Conservation (phyloP, 2,797 vertebrate species). For the Channallabes apus region DNA sequence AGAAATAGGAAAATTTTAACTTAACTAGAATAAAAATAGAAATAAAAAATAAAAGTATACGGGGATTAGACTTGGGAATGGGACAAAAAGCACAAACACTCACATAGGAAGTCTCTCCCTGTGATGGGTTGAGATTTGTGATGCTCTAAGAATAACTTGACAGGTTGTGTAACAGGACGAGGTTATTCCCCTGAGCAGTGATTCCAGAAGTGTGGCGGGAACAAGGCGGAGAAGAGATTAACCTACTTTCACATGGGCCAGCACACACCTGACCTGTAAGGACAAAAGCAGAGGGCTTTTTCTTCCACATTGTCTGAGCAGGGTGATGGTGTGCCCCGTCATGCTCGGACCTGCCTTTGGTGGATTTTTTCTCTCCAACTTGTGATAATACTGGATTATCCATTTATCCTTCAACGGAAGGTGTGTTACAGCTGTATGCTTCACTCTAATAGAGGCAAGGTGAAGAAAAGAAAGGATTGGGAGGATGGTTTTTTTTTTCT, state of each 20-base stretch:
- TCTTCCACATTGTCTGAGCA: constrained; percentile 1
- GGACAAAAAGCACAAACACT: constrained; percentile 17
- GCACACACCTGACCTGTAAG: constrained; percentile 57
- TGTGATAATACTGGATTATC: neutral
- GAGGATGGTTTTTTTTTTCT: neutral
- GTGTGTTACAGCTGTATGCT: neutral
- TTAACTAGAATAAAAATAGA: too few relatives aligned
- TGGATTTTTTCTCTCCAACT: too few relatives aligned
- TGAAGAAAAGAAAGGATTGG: neutral
- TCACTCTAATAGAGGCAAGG: neutral
- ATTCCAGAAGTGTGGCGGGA: constrained; percentile 44
- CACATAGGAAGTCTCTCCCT: constrained; percentile 30
- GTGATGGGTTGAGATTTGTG: constrained; percentile 54
- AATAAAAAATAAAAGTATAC: too few relatives aligned
- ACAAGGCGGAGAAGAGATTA: constrained; percentile 56
- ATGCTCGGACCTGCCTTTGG: neutral
- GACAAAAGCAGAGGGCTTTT: constrained; percentile 43
- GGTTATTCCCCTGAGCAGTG: constrained; percentile 51
- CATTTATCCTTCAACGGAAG: neutral
- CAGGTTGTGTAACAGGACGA: constrained; percentile 53
- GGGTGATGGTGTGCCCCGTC: neutral
- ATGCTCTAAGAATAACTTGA: constrained; percentile 60
- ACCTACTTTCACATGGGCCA: constrained; percentile 60
- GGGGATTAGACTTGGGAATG: neutral
- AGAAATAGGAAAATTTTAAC: too few relatives aligned